Percentiles rank a stretch among this genome's conserved stretches.
phyloP scores from a whole-genome alignment of 1,140 invertebrate genomes.

The Caenorhabditis briggsae region DNA sequence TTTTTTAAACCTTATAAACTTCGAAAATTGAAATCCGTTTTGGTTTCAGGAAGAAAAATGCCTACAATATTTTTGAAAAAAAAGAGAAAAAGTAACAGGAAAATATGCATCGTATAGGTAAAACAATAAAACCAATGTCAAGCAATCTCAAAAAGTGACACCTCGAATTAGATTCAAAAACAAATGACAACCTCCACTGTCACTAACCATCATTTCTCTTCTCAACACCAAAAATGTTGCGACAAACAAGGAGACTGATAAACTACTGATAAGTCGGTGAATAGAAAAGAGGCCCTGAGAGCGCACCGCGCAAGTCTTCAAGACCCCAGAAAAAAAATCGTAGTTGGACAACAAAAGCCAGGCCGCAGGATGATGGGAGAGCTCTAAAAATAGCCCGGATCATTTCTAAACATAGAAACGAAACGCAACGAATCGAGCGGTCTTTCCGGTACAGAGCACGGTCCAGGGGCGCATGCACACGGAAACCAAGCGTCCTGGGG shows the following conservation, averaged over 20 bases:
- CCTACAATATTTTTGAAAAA: no score
- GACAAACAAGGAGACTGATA: slow-evolving; percentile 45
- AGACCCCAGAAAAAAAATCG: not conserved
- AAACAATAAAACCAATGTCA: slow-evolving; percentile 15
- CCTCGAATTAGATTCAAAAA: slow-evolving; percentile 42
- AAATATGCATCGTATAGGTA: slow-evolving; percentile 31
- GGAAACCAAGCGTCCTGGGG: slow-evolving; percentile 16
- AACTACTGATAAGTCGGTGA: slow-evolving; percentile 45
- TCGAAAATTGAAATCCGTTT: not conserved
- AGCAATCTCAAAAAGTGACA: slow-evolving; percentile 19
- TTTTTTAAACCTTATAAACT: no score
- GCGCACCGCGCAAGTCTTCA: slow-evolving; percentile 5
- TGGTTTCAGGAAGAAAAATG: no score
- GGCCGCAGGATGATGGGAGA: not conserved
- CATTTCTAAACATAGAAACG: slow-evolving; percentile 45
- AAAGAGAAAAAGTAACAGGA: not conserved
- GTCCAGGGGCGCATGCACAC: slow-evolving; percentile 1
- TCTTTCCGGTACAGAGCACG: slow-evolving; percentile 44
- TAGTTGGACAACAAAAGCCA: slow-evolving; percentile 11
- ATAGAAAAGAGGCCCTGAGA: slow-evolving; percentile 26
- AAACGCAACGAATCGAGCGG: slow-evolving; percentile 24
- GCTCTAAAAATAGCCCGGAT: slow-evolving; percentile 45
- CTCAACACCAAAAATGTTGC: slow-evolving; percentile 21
- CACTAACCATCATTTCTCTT: not conserved
- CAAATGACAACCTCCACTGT: not conserved